phyloP scores from a whole-genome alignment of 2,113 vertebrate species.

The Paramisgurnus dabryanus region DNA sequence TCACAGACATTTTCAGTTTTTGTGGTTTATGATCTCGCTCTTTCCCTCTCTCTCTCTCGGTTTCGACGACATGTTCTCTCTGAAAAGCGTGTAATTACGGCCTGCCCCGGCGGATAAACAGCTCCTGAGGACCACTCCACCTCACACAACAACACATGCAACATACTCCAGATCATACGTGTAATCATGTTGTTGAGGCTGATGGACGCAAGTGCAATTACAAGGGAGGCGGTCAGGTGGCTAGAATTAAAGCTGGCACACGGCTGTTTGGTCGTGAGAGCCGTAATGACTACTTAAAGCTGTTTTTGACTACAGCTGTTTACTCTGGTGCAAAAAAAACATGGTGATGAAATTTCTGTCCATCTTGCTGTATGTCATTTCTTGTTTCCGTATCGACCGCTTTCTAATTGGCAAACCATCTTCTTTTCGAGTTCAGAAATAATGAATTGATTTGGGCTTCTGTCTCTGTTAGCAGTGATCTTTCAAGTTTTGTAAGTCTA shows the following conservation, averaged over 20 bases:
- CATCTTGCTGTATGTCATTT: constrained; percentile 55
- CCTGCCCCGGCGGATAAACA: constrained; percentile 57
- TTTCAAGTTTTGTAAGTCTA: neutral
- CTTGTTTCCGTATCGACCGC: constrained; percentile 50
- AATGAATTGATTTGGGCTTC: constrained; percentile 31
- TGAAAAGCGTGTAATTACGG: constrained; percentile 46
- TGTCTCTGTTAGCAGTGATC: neutral
- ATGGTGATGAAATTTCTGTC: constrained; percentile 56
- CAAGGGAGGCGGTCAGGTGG: constrained; percentile 47
- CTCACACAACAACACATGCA: constrained; percentile 47
- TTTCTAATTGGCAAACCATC: constrained; percentile 58
- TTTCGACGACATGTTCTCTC: constrained; percentile 29
- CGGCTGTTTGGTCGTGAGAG: constrained; percentile 34
- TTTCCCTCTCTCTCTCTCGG: constrained; percentile 23
- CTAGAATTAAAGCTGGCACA: constrained; percentile 47
- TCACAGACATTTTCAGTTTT: constrained; percentile 40
- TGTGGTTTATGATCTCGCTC: constrained; percentile 41
- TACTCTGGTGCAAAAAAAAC: constrained; percentile 40
- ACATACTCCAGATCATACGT: constrained; percentile 57
- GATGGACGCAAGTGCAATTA: constrained; percentile 54
- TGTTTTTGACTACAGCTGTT: constrained; percentile 41
- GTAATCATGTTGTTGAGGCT: constrained; percentile 59
- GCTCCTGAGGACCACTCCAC: constrained; percentile 44
- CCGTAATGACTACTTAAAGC: constrained; percentile 54
- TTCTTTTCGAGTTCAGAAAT: constrained; percentile 43